These are phyloP conservation scores for Sesia apiformis DNA, from an alignment of 2,888 invertebrate genomes.

Conservation along the genomic window DNA sequence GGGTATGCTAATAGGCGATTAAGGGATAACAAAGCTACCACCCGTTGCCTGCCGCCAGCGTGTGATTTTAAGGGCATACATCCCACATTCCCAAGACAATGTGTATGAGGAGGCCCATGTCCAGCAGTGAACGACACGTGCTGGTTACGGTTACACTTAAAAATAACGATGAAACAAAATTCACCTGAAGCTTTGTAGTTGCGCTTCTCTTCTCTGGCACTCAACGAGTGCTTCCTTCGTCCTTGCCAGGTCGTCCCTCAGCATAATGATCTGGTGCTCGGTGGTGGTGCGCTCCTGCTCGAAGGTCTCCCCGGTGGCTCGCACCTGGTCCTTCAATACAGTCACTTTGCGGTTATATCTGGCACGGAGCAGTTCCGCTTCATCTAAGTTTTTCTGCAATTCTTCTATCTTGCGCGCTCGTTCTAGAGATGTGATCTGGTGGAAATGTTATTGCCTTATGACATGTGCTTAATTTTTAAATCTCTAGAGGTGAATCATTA, in stretches of 20 bases:
- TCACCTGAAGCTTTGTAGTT: conserved; percentile 82
- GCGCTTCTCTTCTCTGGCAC: conserved; percentile 83
- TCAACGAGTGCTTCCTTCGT: conserved; percentile 84
- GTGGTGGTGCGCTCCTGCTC: conserved; percentile 81
- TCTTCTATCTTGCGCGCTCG: conserved; percentile 89
- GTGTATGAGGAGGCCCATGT: too few species aligned
- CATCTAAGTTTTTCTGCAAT: conserved; percentile 85
- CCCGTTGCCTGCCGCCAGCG: too few species aligned
- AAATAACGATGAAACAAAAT: not conserved
- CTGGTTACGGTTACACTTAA: too few species aligned
- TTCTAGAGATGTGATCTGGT: conserved; percentile 86
- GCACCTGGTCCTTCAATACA: conserved; percentile 82
- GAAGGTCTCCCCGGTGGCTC: conserved; percentile 78
- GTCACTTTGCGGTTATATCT: conserved; percentile 83
- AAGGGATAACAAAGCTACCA: too few species aligned
- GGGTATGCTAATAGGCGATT: too few species aligned
- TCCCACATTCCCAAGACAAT: too few species aligned
- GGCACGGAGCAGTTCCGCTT: conserved; percentile 84
- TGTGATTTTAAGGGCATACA: too few species aligned
- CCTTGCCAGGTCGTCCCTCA: conserved; percentile 84
- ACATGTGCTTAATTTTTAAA: too few species aligned
- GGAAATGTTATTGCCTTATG: too few species aligned
- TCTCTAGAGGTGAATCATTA: too few species aligned
- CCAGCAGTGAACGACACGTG: too few species aligned
- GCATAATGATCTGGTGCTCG: conserved; percentile 80